Evolutionary conservation across 2,113 vertebrate species (phyloP).

Genomic region (Corydoras maculifer): DNA sequence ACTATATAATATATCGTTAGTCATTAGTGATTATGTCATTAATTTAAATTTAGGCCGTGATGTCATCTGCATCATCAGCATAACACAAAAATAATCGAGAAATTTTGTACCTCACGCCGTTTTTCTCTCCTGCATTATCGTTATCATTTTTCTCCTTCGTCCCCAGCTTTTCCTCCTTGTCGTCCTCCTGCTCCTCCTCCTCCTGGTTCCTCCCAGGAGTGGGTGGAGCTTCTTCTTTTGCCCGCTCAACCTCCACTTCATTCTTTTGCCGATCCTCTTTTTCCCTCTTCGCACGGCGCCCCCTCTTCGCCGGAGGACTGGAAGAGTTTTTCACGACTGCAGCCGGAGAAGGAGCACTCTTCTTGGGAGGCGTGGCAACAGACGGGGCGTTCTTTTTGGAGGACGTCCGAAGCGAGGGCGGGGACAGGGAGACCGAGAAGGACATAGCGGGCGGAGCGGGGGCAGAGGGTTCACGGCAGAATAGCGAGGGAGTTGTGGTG

Average conservation of each 20-base stretch:
- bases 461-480: constrained; percentile 52
- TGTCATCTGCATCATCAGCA: no score
- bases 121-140: constrained; percentile 55
- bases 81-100: no score
- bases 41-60: no score
- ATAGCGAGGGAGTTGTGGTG: constrained; percentile 53
- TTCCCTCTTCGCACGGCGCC: constrained; percentile 61
- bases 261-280: constrained; percentile 48
- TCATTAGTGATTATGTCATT: no score
- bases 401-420: constrained; percentile 39
- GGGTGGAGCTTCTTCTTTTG: constrained; percentile 58
- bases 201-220: constrained; percentile 60
- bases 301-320: constrained; percentile 49
- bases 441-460: constrained; percentile 52
- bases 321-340: constrained; percentile 28
- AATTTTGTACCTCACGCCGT: constrained; percentile 53
- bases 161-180: constrained; percentile 46
- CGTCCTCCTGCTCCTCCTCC: constrained; percentile 53
- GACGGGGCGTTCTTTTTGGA: constrained; percentile 45
- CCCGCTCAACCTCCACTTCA: constrained; percentile 47
- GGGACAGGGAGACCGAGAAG: constrained; percentile 63
- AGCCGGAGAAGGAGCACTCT: constrained; percentile 27
- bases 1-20: no score
- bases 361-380: constrained; percentile 7
- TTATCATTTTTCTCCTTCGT: constrained; percentile 41